Evolutionary conservation across 2,888 invertebrate species (phyloP).

Genomic region (Ecdyonurus torrentis): DNA sequence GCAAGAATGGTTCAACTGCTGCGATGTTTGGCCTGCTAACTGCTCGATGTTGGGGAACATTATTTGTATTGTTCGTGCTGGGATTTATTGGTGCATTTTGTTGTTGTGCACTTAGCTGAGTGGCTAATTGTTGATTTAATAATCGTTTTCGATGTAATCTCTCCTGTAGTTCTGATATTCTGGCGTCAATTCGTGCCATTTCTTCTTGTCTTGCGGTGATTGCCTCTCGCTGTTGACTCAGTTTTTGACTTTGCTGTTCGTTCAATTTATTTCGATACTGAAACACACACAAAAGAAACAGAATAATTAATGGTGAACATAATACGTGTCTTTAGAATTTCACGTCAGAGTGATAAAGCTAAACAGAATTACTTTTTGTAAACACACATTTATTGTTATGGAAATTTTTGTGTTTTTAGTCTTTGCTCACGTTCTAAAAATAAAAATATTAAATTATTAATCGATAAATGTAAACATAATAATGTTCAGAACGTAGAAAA

Average conservation of each 20-base stretch:
- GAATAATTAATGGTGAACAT: too few relatives aligned
- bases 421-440: too few relatives aligned
- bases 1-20: conserved; percentile 58
- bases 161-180: conserved; percentile 87
- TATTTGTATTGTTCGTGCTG: background rate
- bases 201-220: conserved; percentile 80
- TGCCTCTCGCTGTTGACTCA: conserved; percentile 77
- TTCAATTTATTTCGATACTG: conserved; percentile 94
- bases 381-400: too few relatives aligned
- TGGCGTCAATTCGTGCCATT: conserved; percentile 77
- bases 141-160: conserved; percentile 75
- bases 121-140: conserved; percentile 57
- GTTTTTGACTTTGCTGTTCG: conserved; percentile 81
- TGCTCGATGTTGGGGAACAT: background rate
- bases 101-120: conserved; percentile 33
- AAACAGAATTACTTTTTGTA: too few relatives aligned
- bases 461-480: too few relatives aligned
- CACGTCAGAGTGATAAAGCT: too few relatives aligned
- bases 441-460: too few relatives aligned
- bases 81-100: conserved; percentile 11
- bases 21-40: conserved; percentile 45
- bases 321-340: too few relatives aligned
- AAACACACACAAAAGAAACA: conserved; percentile 20
- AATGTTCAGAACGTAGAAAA: too few relatives aligned
- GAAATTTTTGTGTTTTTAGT: too few relatives aligned